These are phyloP conservation scores for Parthenolecanium corni DNA, from an alignment of 2,888 invertebrate genomes.

Conservation along the genomic window DNA sequence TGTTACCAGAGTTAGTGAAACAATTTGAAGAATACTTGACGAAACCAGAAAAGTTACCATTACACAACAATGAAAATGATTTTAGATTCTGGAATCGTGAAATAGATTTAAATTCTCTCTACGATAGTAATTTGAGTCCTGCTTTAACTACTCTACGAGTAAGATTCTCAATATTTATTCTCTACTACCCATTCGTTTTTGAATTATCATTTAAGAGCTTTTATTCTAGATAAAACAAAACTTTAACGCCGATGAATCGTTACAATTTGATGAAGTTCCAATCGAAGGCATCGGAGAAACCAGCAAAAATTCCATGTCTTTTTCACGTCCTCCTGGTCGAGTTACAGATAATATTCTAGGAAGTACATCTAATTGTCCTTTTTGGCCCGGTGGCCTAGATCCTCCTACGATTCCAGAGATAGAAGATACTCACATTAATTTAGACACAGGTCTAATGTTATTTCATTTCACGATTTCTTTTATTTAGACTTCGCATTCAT, in stretches of 20 bases:
- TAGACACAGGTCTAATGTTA: conserved; percentile 38
- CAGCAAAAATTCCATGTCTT: conserved; percentile 63
- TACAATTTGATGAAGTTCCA: conserved; percentile 52
- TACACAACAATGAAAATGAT: conserved; percentile 56
- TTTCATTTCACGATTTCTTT: too few relatives aligned
- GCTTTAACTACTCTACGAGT: conserved; percentile 45
- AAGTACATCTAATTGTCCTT: conserved; percentile 16
- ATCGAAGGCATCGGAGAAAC: conserved; percentile 42
- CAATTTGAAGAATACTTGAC: conserved; percentile 49
- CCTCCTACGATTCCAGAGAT: conserved; percentile 1
- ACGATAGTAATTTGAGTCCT: conserved; percentile 44
- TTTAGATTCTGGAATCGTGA: conserved; percentile 55
- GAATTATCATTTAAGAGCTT: not conserved
- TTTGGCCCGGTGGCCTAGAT: conserved; percentile 31
- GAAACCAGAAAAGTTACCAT: conserved; percentile 50
- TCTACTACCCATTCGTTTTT: not conserved
- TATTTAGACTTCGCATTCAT: not conserved
- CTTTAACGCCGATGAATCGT: conserved; percentile 28
- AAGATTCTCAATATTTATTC: too few relatives aligned
- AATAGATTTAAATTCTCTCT: conserved; percentile 44
- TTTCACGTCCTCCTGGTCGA: conserved; percentile 64
- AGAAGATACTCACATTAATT: conserved; percentile 35
- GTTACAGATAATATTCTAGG: conserved; percentile 47
- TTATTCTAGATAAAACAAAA: not conserved
- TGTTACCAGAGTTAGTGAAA: conserved; percentile 52